These are phyloP conservation scores for Miniopterus natalensis DNA, from an alignment of 2,113 vertebrate genomes.

Conservation along the genomic window DNA sequence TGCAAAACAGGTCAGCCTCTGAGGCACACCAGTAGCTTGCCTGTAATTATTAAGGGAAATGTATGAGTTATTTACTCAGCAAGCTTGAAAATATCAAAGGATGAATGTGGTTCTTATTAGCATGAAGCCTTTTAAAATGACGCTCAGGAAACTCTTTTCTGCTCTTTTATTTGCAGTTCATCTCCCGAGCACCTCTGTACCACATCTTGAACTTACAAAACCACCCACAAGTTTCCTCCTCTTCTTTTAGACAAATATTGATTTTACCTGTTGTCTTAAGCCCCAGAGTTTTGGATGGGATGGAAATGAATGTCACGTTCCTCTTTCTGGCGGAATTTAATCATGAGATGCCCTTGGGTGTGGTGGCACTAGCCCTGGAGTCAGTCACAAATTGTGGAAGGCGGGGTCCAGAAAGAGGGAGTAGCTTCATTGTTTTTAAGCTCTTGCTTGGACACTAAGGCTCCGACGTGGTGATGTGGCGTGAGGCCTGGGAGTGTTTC, in stretches of 20 bases:
- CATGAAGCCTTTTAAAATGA: constrained; percentile 80
- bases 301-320: constrained; percentile 44
- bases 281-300: not conserved
- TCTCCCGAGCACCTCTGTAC: constrained; percentile 58
- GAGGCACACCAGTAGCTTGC: constrained; percentile 45
- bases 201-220: constrained; percentile 71
- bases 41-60: constrained; percentile 64
- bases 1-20: constrained; percentile 70
- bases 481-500: not conserved
- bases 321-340: not conserved
- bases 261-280: constrained; percentile 32
- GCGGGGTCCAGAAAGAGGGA: not conserved
- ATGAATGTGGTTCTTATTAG: constrained; percentile 76
- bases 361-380: not conserved
- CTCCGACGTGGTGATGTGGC: not conserved
- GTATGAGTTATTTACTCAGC: constrained; percentile 82
- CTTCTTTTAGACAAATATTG: constrained; percentile 73
- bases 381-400: not conserved
- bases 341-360: not conserved
- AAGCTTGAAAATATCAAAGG: constrained; percentile 81
- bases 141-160: constrained; percentile 72
- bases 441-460: not conserved
- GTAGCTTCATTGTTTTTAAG: not conserved
- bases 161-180: constrained; percentile 78
- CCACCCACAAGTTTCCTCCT: constrained; percentile 68